Evolutionary conservation across 2,888 invertebrate genomes (phyloP), one percentile per base, ranked within the genome.

Genomic region (Thecocarcelia acutangulata): DNA sequence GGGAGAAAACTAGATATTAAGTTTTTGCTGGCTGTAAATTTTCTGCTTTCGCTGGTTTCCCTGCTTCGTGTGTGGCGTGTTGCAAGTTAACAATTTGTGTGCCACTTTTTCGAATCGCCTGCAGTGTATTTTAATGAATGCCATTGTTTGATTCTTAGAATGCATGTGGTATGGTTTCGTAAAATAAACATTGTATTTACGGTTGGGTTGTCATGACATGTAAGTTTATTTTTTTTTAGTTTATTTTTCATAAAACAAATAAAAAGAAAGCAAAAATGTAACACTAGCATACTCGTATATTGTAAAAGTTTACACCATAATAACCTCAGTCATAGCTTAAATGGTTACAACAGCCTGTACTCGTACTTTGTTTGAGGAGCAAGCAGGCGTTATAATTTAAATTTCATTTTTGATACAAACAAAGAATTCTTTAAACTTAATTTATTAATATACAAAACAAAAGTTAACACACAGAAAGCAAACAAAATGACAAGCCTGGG

Each of bases 111-210:
- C 33, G 54, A 52, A 15, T 3, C 4, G 8, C 19, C 12, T 21
- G 9, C 4, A 63, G 63, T 63, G 13, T 64, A 40, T 1, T n/a
- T 24, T 59, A 24, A 44, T 42, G 15, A 40, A 21, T 40, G 28
- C 28, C 42, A 28, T 56, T 69, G 44, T 69, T 37, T 48, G 2
- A 44, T 42, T 44, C 33, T 11, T 1, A 33, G 17, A 48, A 33
- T 33, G 17, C 19, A 56, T 58, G 48, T 58, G 61, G 54, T 44
- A 61, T 40, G 52, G 52, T 66, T 58, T 59, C 42, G 33, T 50
- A 64, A 52, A 52, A 59, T 61, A 70, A 64, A 70, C 58, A 64
- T 42, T 78, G 40, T 59, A 52, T 72, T 72, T 58, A 72, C 59
- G 33, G 42, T 72, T 72, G 44, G 63, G 42, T 78, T 66, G 52